A percentile compares a stretch with the other conserved stretches of the same genome.
phyloP scores from a whole-genome alignment of 2,888 invertebrate species.

The Lingula anatina region DNA sequence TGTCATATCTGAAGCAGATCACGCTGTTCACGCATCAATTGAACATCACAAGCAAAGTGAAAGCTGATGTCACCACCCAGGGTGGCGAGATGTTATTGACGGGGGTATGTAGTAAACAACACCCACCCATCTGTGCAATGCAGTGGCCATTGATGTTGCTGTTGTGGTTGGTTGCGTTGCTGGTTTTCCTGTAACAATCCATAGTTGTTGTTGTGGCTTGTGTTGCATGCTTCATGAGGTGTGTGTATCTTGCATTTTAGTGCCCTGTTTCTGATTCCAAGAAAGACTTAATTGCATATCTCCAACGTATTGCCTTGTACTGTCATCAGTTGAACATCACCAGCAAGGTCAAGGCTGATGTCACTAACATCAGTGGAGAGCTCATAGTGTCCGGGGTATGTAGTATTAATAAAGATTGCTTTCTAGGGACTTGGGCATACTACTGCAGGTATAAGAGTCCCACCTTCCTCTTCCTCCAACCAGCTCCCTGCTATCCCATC shows the following conservation, averaged over 20 bases:
- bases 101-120: constrained; percentile 73
- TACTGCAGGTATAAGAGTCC: no score
- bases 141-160: no score
- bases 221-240: not conserved
- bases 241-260: constrained; percentile 52
- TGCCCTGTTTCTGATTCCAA: constrained; percentile 98
- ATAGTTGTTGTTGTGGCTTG: not conserved
- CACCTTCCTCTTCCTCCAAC: no score
- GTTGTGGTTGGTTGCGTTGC: no score
- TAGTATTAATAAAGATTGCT: no score
- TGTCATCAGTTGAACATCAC: constrained; percentile 99
- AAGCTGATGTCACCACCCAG: constrained; percentile 98
- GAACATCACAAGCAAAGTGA: constrained; percentile 98
- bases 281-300: constrained; percentile 90
- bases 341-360: constrained; percentile 98
- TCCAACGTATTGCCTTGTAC: constrained; percentile 94
- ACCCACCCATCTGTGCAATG: no score
- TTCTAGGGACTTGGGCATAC: no score
- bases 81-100: constrained; percentile 98
- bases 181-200: not conserved
- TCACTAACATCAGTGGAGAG: constrained; percentile 98
- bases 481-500: no score
- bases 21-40: constrained; percentile 98
- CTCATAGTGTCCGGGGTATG: constrained; percentile 93
- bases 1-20: constrained; percentile 94